Percentiles rank a stretch among this genome's conserved stretches.
phyloP scores from a whole-genome alignment of 2,888 invertebrate genomes.

The Leptarthrus brevirostris region DNA sequence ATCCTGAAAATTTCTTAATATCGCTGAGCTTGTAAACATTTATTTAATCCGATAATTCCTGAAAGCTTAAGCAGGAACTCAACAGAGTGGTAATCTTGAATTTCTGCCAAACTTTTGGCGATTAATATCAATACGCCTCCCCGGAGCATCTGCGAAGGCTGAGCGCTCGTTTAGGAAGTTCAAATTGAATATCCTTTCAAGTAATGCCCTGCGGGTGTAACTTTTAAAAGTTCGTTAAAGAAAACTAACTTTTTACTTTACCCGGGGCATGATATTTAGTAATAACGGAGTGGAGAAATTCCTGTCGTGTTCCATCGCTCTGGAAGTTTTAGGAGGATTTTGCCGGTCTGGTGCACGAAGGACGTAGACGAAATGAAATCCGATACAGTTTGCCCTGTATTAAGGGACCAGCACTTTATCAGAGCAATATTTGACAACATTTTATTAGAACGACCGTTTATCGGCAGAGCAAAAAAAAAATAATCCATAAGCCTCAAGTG shows the following conservation, averaged over 20 bases:
- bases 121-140: constrained; percentile 6
- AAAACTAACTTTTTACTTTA: constrained; percentile 38
- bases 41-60: constrained; percentile 29
- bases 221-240: constrained; percentile 44
- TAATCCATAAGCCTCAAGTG: constrained; percentile 10
- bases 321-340: neutral
- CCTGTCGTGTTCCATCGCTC: neutral
- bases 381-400: neutral
- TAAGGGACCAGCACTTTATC: neutral
- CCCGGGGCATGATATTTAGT: constrained; percentile 27
- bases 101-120: neutral
- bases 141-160: neutral
- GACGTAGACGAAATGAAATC: neutral
- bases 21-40: constrained; percentile 29
- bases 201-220: constrained; percentile 36
- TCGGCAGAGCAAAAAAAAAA: constrained; percentile 35
- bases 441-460: constrained; percentile 30
- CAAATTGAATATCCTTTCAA: constrained; percentile 37
- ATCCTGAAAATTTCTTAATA: constrained; percentile 12
- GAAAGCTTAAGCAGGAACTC: neutral
- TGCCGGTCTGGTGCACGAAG: neutral
- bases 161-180: constrained; percentile 21
- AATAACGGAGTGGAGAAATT: constrained; percentile 1
- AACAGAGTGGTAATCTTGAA: neutral
- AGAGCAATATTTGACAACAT: constrained; percentile 33